Base-by-base conservation (phyloP, 1,140 invertebrate species). In the Dendrolimus kikuchii region DNA sequence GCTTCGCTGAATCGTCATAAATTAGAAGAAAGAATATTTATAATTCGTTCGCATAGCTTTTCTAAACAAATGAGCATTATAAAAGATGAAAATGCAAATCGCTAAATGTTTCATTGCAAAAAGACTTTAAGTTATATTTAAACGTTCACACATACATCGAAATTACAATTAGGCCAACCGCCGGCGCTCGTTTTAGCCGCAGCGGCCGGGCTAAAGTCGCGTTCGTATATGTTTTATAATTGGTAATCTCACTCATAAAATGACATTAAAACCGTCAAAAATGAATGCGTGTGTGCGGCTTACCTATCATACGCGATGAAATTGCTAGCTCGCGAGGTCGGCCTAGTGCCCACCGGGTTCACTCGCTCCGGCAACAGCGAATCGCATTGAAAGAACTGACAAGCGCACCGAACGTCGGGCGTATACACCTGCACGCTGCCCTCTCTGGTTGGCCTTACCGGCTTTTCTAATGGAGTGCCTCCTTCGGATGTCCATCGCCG, bases 321-420 rank as follows among this genome's bases (percentile, higher is more conserved):
- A 78, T 84, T 87, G 56, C 81, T 88, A 68, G 84, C 74, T 42
- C 88, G 81, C 40, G 89, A 89, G 6, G 82, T 79, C 40, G 89
- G 88, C 54, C 89, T 82, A 59, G 90, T 89, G 52, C 89, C 90
- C 47, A 90, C 82, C 56, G 91, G 90, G 74, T 92, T 92, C 42
- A 90, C 86, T 66, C 92, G 88, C 82, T 94, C 93, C 47, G 93
- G 93, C 60, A 95, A 84, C 66, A 94, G 78, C 54, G 92, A 93
- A 75, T 94, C 92, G 71, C 91, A 91, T 87, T 93, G 91, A 84
- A 92, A 95, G 88, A 92, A 95, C 88, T 95, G 94, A 88, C 94
- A 95, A 57, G 89, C 94, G 81, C 94, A 95, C 55, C 94, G 92
- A 45, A 95, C 94, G 77, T 95, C 93, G 68, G 91, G 88, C 43